Evolutionary conservation across 2,113 vertebrate genomes (phyloP), one percentile per base, ranked within the genome.

Genomic region (Pycnonotus jocosus): DNA sequence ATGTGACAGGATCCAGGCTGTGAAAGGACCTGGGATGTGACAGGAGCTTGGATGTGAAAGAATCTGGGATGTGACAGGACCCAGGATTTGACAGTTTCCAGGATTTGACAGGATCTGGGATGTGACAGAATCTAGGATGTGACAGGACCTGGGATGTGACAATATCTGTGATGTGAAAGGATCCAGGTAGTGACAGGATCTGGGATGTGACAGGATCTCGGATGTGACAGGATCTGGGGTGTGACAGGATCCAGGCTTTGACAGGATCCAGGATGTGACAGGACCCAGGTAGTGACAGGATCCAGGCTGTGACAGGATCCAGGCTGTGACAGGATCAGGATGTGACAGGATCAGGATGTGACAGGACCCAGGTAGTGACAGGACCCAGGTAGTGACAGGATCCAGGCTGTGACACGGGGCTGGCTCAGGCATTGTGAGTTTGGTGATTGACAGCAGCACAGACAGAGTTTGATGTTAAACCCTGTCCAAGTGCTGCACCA

Each of bases 171-270:
- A 2, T 27, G 8, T 68, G 53, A 77, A 35, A 42, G 51, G 12
- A 33, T 5, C 7, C 0, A 0, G 15, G 15, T 4, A 1, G 0
- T 2, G 10, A 35, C 64, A 47, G 12, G 16, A 20, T 6, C 16
- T 0, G 1, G 6, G n/a, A 1, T 25, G 22, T 69, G 58, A 81
- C 30, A 42, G 69, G 6, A 24, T 5, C 64, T 0, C 1, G 7
- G 6, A 9, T 33, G 30, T 65, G 51, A 35, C 31, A 53, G 30
- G 40, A 2, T 15, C 16, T 0, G 1, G 13, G 9, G 1, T 54
- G 9, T 72, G 30, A 35, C 16, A 42, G 6, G 21, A 19, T 2
- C 30, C 1, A 1, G 25, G 15, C 0, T 38, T 22, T 42, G 69
- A 53, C 38, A 30, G 42, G 19, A 19, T 2, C 30, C 1, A 1